Base-by-base conservation (phyloP, 2,113 vertebrate genomes). In the Tamias sibiricus region DNA sequence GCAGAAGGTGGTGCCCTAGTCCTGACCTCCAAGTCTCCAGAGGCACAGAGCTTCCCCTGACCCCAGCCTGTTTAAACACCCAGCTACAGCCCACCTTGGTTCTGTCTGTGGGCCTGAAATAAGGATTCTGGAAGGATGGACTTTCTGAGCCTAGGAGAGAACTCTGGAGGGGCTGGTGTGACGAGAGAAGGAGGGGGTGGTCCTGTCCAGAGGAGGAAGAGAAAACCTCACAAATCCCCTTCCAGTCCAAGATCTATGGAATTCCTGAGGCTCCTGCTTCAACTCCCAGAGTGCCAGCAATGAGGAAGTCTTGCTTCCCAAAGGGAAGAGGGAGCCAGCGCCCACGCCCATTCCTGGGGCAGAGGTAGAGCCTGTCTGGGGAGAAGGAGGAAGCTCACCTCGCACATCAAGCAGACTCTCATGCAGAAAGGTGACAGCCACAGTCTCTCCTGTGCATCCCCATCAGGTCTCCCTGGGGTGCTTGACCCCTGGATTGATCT, bases 291-390 rank as follows among this genome's bases (percentile, higher is more conserved):
- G 22, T 52, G 5, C 26, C 7, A 22, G 37, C 28, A 28, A 71
- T 7, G 69, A 96, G 79, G 96, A 94, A 96, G 75, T 10, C 8
- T n/a, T 12, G 24, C 49, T 90, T 94, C 94, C 94, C 42, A 93
- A 59, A 96, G 91, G 68, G 85, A 77, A 72, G 30, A 68, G 57
- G 24, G 72, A 92, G 62, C 77, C 22, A 37, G 77, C 30, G 80
- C 62, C 74, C 20, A 2, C 79, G 11, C 95, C 91, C 95, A 86
- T 40, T 94, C 85, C 93, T 32, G 2, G 32, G 91, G 95, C 95
- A 88, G n/a, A 94, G 81, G 68, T 42, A 90, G 81, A 59, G 49
- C 66, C 62, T 68, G 20, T 68, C 82, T 85, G 30, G 1, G 1
- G 59, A 47, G 82, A 47, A 92, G 88, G 30, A 85, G 54, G 57